These are phyloP conservation scores for Spilarctia lutea DNA, from an alignment of 2,888 invertebrate genomes.

Conservation along the genomic window DNA sequence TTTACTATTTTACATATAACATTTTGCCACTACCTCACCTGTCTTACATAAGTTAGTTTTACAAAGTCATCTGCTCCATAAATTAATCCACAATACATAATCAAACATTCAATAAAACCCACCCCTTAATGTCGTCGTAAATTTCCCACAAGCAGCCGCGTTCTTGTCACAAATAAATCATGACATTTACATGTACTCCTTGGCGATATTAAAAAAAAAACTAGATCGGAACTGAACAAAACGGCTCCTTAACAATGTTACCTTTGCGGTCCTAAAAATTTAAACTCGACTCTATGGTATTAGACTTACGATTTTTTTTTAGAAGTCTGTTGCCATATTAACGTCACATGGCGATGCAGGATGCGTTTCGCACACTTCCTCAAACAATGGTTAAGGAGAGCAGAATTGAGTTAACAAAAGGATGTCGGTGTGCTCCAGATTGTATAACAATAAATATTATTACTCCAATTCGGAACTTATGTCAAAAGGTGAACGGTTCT, in stretches of 20 bases:
- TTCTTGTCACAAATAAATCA: constrained; percentile 85
- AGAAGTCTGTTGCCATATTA: constrained; percentile 21
- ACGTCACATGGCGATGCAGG: constrained; percentile 41
- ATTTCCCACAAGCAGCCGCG: constrained; percentile 80
- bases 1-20: constrained; percentile 4
- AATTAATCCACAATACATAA: constrained; percentile 67
- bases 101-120: constrained; percentile 65
- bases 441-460: constrained; percentile 79
- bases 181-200: constrained; percentile 68
- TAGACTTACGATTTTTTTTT: constrained; percentile 29
- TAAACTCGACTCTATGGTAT: constrained; percentile 23
- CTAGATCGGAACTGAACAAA: constrained; percentile 69
- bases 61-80: constrained; percentile 58
- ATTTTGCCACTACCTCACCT: constrained; percentile 41
- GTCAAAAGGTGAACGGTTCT: constrained; percentile 66
- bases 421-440: constrained; percentile 72
- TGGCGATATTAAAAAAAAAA: constrained; percentile 60
- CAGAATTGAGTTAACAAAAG: constrained; percentile 64
- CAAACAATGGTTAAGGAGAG: constrained; percentile 60
- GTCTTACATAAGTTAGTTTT: constrained; percentile 36
- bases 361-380: constrained; percentile 80
- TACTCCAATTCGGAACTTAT: constrained; percentile 67
- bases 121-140: constrained; percentile 79
- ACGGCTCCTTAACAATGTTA: constrained; percentile 47
- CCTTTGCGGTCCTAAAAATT: constrained; percentile 39